phyloP scores from a whole-genome alignment of 2,113 vertebrate species.

The Tauraco erythrolophus region DNA sequence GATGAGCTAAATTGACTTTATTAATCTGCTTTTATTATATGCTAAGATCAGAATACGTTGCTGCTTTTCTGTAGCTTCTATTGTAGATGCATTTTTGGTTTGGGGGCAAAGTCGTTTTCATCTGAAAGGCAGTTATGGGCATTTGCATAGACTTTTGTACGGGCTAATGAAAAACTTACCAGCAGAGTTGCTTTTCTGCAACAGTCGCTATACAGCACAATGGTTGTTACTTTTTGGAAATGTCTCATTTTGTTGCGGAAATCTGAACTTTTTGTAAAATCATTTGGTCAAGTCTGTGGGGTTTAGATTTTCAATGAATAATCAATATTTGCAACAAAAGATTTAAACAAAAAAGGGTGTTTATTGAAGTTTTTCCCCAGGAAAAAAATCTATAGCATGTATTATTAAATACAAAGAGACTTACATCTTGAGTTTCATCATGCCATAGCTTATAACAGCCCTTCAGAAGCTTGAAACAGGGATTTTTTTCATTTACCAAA shows the following conservation, averaged over 20 bases:
- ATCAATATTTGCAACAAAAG: constrained; percentile 3
- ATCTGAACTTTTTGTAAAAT: not conserved
- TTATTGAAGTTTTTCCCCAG: not conserved
- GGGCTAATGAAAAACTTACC: not conserved
- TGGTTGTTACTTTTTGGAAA: not conserved
- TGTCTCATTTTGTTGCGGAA: not conserved
- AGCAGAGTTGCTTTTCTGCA: not conserved
- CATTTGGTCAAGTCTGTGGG: not conserved
- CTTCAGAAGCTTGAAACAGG: not conserved
- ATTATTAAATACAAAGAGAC: constrained; percentile 29
- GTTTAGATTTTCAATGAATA: constrained; percentile 14
- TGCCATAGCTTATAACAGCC: not conserved
- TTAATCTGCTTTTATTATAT: not conserved
- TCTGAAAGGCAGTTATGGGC: not conserved
- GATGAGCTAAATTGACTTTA: not conserved
- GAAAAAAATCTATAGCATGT: not conserved
- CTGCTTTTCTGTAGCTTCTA: not conserved
- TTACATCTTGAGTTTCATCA: not conserved
- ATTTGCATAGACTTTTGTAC: not conserved
- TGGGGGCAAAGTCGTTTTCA: not conserved
- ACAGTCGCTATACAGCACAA: not conserved
- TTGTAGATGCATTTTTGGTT: not conserved
- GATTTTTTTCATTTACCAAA: not conserved
- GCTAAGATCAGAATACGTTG: not conserved
- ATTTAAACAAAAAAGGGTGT: not conserved